phyloP scores from a whole-genome alignment of 2,888 invertebrate genomes.

The Diarsia brunnea region DNA sequence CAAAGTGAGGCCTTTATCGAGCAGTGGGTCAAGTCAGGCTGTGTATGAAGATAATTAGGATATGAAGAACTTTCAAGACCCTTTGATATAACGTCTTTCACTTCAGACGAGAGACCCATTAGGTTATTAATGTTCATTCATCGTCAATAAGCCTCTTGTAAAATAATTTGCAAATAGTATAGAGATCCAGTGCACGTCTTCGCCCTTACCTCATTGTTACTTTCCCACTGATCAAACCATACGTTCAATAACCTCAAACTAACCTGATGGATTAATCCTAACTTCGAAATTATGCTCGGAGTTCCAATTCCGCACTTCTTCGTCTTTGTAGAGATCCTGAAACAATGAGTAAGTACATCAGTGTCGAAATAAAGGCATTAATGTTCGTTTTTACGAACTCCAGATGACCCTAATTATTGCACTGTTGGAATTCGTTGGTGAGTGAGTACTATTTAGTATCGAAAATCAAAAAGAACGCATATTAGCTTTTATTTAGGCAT shows the following conservation, averaged over 20 bases:
- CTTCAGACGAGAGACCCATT: background rate
- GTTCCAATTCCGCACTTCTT: slow-evolving; percentile 71
- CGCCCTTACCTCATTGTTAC: background rate
- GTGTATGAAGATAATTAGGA: too few species aligned
- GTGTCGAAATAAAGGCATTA: background rate
- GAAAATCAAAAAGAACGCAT: too few species aligned
- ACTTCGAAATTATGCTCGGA: slow-evolving; percentile 84
- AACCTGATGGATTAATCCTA: slow-evolving; percentile 90
- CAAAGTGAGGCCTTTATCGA: too few species aligned
- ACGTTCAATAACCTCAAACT: slow-evolving; percentile 29
- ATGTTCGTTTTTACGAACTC: background rate
- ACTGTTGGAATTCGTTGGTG: background rate
- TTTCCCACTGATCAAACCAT: background rate
- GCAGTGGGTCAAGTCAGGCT: too few species aligned
- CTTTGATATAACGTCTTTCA: background rate
- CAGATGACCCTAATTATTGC: background rate
- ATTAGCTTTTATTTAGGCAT: background rate
- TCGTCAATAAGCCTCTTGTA: background rate
- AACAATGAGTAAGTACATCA: slow-evolving; percentile 23
- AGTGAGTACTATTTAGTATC: too few species aligned
- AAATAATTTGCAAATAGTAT: background rate
- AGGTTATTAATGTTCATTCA: background rate
- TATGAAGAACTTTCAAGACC: background rate
- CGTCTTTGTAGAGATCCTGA: slow-evolving; percentile 89
- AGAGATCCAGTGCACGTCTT: background rate